A percentile compares a stretch with the other conserved stretches of the same genome.
Evolutionary conservation across 2,888 invertebrate species (phyloP).

Genomic region (Tridacna gigas): DNA sequence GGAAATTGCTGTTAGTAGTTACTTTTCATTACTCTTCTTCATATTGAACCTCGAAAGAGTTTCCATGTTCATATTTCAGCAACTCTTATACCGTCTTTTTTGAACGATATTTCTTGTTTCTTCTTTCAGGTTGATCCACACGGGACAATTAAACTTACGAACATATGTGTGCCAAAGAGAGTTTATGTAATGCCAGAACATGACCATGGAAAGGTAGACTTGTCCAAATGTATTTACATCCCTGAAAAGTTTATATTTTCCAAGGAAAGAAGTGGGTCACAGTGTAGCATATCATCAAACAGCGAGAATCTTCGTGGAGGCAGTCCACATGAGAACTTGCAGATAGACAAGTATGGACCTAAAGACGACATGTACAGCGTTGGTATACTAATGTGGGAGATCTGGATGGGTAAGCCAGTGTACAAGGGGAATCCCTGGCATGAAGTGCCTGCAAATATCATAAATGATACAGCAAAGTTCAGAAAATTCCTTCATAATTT

Average conservation of each 20-base stretch:
- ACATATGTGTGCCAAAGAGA: conserved; percentile 62
- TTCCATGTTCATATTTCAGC: too few relatives aligned
- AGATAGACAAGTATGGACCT: conserved; percentile 25
- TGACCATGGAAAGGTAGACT: conserved; percentile 23
- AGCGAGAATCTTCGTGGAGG: background rate
- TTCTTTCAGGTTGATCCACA: conserved; percentile 62
- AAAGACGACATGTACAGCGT: conserved; percentile 74
- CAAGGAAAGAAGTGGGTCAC: conserved; percentile 18
- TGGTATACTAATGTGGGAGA: conserved; percentile 75
- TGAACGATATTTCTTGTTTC: background rate
- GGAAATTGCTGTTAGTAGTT: too few relatives aligned
- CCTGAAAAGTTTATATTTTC: conserved; percentile 44
- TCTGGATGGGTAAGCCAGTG: conserved; percentile 62
- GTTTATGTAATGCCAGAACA: conserved; percentile 31
- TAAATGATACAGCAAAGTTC: conserved; percentile 29
- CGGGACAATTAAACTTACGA: conserved; percentile 66
- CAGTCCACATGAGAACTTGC: background rate
- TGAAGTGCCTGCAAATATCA: background rate
- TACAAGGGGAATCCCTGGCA: conserved; percentile 5
- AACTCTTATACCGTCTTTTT: too few relatives aligned
- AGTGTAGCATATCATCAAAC: conserved; percentile 1
- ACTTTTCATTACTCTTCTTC: too few relatives aligned
- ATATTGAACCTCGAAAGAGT: too few relatives aligned
- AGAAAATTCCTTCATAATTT: conserved; percentile 20
- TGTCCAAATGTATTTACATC: conserved; percentile 44